phyloP scores from a whole-genome alignment of 2,113 vertebrate species.

The Neoarius graeffei region DNA sequence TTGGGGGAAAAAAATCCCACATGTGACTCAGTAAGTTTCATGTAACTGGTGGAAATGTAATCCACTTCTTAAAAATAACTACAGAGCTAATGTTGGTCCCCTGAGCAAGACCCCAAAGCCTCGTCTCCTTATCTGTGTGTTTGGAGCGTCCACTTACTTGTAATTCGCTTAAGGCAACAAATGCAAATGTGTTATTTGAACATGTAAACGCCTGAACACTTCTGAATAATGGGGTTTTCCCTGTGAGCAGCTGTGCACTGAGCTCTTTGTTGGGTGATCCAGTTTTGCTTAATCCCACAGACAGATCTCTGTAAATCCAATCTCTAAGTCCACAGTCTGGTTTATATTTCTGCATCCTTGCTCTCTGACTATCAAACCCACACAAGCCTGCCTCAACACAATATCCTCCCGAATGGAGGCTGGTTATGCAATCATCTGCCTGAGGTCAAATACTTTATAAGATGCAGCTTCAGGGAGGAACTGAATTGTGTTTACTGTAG shows the following conservation, averaged over 20 bases:
- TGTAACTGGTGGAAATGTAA: neutral
- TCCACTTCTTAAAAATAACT: neutral
- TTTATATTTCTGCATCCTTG: conserved; percentile 8
- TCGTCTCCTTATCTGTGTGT: neutral
- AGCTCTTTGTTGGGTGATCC: conserved; percentile 53
- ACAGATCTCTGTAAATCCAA: conserved; percentile 39
- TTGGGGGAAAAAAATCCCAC: neutral
- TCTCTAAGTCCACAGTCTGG: conserved; percentile 10
- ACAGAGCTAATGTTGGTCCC: neutral
- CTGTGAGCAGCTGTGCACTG: conserved; percentile 50
- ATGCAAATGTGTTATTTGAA: neutral
- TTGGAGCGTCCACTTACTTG: neutral
- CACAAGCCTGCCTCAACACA: conserved; percentile 5
- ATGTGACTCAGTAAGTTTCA: neutral
- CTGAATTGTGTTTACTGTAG: neutral
- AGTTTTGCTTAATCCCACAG: conserved; percentile 45
- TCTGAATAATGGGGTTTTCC: neutral
- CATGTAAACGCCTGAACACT: no score
- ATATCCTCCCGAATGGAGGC: neutral
- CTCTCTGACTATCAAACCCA: conserved; percentile 9
- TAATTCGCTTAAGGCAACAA: neutral
- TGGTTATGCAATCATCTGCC: neutral
- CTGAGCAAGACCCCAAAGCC: neutral
- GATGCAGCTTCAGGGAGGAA: neutral
- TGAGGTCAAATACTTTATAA: neutral